Base-by-base conservation (phyloP, 1,140 invertebrate genomes). In the Papilio aristodemus region DNA sequence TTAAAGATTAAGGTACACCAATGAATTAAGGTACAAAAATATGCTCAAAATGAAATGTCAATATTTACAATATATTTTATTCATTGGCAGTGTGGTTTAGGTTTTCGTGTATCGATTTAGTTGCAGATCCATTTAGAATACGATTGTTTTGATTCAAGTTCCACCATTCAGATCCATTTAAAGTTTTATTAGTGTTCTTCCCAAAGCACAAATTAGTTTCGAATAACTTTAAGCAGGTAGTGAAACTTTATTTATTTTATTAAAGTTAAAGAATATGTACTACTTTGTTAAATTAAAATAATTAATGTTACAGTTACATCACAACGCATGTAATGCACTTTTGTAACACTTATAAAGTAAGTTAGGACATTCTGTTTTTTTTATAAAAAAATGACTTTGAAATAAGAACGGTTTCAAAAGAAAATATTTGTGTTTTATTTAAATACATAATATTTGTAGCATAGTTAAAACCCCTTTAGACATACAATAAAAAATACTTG, bases 351-450 rank as follows among this genome's bases (percentile, higher is more conserved):
- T 79, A 71, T 73, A 74, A 74, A 71, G 38, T 87, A 85, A 84
- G 78, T 84, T 85, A 84, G 83, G 71, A 78, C 76, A 80, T 87
- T 87, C 76, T 87, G 84, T 87, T 89, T 85, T 86, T 84, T 85
- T 87, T 83, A 83, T 77, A 78, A 77, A 84, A 86, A 89, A 80
- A 77, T 79, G 75, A 83, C 79, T 78, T 71, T 54, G 69, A 73
- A 89, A 83, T 87, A 89, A 86, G 38, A 86, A 77, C 69, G 72
- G 69, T 86, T 83, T 83, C 74, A 68, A 78, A 73, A 74, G 68
- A 71, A 37, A 66, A 43, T 27, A 66, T 71, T 66, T 46, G 69
- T 67, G 70, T 85, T 84, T 83, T 71, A 81, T 85, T 85, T 70
- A 27, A 3, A 1, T 63, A 39, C 4, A n/a, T n/a, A n/a, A n/a